Base-by-base conservation (phyloP, 1,140 invertebrate species). In the Drosophila saltans region DNA sequence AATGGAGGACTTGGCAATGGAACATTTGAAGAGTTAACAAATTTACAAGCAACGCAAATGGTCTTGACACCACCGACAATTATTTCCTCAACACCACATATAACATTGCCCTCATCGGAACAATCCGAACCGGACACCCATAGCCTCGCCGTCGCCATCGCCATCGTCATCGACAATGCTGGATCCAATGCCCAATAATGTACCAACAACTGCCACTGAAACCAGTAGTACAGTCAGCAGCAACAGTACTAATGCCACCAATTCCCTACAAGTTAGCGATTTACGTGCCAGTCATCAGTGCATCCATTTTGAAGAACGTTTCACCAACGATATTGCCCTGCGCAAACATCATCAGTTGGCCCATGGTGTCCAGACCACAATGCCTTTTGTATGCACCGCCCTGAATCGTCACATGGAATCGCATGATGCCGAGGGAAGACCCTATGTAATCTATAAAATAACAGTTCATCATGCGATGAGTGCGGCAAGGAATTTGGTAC, bases 371-470 rank as follows among this genome's bases (percentile, higher is more conserved):
- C 86, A 89, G 74, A 76, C 79, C 0, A 79, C 78, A 6, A 89
- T 90, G 85, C 83, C 85, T 1, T 90, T 83, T 64, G 85, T 91
- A 7, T 91, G 90, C 43, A 45, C 75, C 11, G 90, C 91, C 2
- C 74, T 91, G 56, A 86, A 91, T n/a, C 78, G 91, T 3, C 90
- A 91, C 55, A 91, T 91, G 90, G 91, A 91, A 30, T 83, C 90
- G 4, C 90, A 91, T 30, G 86, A 91, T 55, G 79, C 80, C 10
- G 88, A 91, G 52, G 90, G 90, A 0, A 56, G 90, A 5, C 90
- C 90, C 21, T 91, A 83, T 8, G 90, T 69, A 90, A 80, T n/a
- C 48, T 85, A 36, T 91, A 91, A 89, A 66, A 74, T 91, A 45
- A 91, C 90, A 40, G 91, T 91, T 33, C 91, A 92, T 36, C 78